Percentiles rank a stretch among this genome's conserved stretches.
Evolutionary conservation across 2,888 invertebrate species (phyloP).

Genomic region (Drosophila peninsularis): DNA sequence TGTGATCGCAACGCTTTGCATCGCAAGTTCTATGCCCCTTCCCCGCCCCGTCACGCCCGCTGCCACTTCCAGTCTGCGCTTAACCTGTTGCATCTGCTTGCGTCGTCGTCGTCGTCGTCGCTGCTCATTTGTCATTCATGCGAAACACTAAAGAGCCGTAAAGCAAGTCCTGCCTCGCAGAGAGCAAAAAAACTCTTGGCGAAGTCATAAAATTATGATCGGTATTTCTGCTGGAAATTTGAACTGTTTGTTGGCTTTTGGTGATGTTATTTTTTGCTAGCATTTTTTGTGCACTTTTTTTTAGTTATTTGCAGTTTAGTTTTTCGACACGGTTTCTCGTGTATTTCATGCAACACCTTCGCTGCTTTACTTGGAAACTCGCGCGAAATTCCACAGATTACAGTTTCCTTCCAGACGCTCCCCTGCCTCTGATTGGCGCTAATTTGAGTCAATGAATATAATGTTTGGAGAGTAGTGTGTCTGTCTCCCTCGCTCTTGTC

Average conservation of each 20-base stretch:
- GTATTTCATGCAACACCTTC: constrained; percentile 79
- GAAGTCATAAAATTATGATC: constrained; percentile 74
- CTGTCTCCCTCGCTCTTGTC: constrained; percentile 11
- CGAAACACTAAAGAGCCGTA: constrained; percentile 74
- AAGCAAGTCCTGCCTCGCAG: constrained; percentile 56
- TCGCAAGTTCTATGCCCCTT: constrained; percentile 52
- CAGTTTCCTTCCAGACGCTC: constrained; percentile 13
- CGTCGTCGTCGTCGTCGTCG: constrained; percentile 30
- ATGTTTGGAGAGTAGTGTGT: constrained; percentile 6
- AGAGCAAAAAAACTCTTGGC: constrained; percentile 25
- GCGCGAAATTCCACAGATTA: constrained; percentile 59
- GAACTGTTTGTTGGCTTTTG: constrained; percentile 43
- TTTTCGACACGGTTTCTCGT: constrained; percentile 68
- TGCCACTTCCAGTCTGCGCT: constrained; percentile 1
- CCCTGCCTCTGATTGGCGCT: constrained; percentile 31
- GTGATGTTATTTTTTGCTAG: constrained; percentile 37
- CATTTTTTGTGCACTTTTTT: constrained; percentile 23
- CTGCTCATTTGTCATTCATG: constrained; percentile 80
- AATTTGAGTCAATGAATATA: constrained; percentile 40
- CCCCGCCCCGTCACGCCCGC: neutral
- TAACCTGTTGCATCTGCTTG: constrained; percentile 68
- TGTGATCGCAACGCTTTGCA: constrained; percentile 67
- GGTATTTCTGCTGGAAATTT: constrained; percentile 72
- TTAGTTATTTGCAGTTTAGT: constrained; percentile 63
- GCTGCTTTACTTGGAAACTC: constrained; percentile 52